Evolutionary conservation across 2,888 invertebrate genomes (phyloP), one percentile per base, ranked within the genome.

Genomic region (Eupithecia exiguata): DNA sequence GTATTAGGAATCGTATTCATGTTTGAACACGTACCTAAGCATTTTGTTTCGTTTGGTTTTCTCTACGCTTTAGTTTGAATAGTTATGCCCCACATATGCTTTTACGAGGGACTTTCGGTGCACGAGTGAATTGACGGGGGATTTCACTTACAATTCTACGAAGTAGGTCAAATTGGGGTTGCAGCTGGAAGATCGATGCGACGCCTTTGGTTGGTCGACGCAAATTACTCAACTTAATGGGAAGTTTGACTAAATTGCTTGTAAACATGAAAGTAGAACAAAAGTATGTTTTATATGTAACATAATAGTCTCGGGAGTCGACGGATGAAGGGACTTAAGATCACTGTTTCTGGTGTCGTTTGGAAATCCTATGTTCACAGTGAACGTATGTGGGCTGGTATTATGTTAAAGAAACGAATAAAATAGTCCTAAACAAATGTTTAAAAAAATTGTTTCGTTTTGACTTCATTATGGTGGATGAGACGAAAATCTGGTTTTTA

Each of bases 81-180:
- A 49, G 70, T 76, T 65, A 69, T 75, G 83, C 69, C 66, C n/a
- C 16, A 63, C 14, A 35, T 36, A 66, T 68, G 68, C 49, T 74
- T 66, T 69, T 61, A 69, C 69, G 53, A 72, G 83, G 79, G 82
- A 82, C 82, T 85, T 82, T 75, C 78, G 84, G 84, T 79, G 79
- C 74, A 80, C 74, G 80, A 78, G 78, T 81, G 77, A 79, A 82
- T 80, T 79, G 79, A 76, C 78, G 73, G 73, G 80, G 80, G 82
- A 83, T 81, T 82, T 80, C 76, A 74, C 76, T 72, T 43, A 75
- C 76, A 72, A 76, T 75, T 74, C 74, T 38, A 77, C 75, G 78
- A 86, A 84, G 82, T 86, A 84, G 85, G 86, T 85, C 85, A 82
- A 78, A 79, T 78, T 79, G 79, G 82, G 83, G 77, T 79, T 81